These are phyloP conservation scores for Gastracanthus pulcherrimus DNA, from an alignment of 2,888 invertebrate species.

Conservation along the genomic window DNA sequence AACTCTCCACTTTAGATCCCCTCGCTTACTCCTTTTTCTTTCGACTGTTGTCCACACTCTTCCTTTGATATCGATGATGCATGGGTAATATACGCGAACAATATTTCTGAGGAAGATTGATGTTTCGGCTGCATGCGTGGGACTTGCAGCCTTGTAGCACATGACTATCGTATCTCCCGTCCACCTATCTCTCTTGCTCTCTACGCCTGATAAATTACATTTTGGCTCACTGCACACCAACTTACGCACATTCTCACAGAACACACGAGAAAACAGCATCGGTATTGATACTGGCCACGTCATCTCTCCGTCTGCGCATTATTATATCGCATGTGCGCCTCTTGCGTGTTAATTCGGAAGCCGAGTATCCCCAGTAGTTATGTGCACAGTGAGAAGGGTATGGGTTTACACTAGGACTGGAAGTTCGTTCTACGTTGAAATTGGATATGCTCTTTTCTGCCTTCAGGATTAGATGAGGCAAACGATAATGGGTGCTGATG, in stretches of 20 bases:
- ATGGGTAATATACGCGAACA: constrained; percentile 76
- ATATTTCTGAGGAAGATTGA: constrained; percentile 75
- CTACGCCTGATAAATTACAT: constrained; percentile 71
- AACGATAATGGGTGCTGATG: constrained; percentile 18
- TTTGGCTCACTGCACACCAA: constrained; percentile 66
- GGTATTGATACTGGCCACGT: constrained; percentile 64
- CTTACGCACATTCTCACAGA: constrained; percentile 21
- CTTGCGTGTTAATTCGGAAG: no score
- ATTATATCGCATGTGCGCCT: no score
- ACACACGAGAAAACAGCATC: constrained; percentile 41
- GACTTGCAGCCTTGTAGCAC: no score
- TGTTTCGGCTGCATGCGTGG: constrained; percentile 72
- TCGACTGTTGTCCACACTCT: constrained; percentile 62
- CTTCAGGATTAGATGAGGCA: constrained; percentile 25
- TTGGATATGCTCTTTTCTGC: constrained; percentile 27
- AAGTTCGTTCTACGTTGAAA: constrained; percentile 32
- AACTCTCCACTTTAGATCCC: constrained; percentile 58
- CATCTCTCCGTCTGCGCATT: no score
- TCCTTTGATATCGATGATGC: constrained; percentile 75
- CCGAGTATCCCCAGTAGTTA: no score
- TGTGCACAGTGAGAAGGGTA: no score
- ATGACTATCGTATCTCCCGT: constrained; percentile 48
- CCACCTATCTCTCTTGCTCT: constrained; percentile 54
- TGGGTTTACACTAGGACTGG: constrained; percentile 14
- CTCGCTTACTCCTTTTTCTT: constrained; percentile 58